Base-by-base conservation (phyloP, 2,113 vertebrate species). In the Dasyurus viverrinus region DNA sequence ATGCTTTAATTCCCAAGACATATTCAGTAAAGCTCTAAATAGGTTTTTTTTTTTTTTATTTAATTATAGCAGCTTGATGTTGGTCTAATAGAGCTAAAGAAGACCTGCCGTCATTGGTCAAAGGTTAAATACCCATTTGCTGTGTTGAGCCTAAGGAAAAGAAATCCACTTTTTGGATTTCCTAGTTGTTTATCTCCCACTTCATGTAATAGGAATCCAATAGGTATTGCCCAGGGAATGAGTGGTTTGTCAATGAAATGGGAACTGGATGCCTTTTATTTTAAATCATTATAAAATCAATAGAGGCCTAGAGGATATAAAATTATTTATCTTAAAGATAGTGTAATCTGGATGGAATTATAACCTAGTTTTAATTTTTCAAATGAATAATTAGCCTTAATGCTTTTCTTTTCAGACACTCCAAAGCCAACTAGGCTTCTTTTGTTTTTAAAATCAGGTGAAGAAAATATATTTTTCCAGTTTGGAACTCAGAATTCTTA, bases 1-100 rank as follows among this genome's bases (percentile, higher is more conserved):
- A 98, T 99, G 99, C 97, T 98, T 98, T 98, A 98, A 98, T 98
- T 98, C 98, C 98, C 98, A 98, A 97, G 97, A 98, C 97, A 98
- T 98, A 95, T 96, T 98, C 2, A 60, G 97, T 95, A 97, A 97
- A 94, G 95, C 97, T 98, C 97, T 98, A 98, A 98, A 98, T 97
- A 98, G 97, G 95, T 98, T 98, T 98, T 98, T 98, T 95, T 98
- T 98, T 98, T 98, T 98, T 97, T 52, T 52, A 98, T 99, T 98
- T 98, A 99, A 99, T 98, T 98, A 98, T 98, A 97, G 97, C 97
- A 97, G 97, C 97, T 98, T 98, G 97, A 96, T 98, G 97, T 98
- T 98, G 97, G 98, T 94, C 96, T 98, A 98, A 97, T 92, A 97
- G 98, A 98, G 98, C 97, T 95, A 97, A 98, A 98, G 96, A 96